A percentile compares a stretch with the other conserved stretches of the same genome.
Conservation (phyloP, 2,888 invertebrate species). For the Dendrolimus pini region DNA sequence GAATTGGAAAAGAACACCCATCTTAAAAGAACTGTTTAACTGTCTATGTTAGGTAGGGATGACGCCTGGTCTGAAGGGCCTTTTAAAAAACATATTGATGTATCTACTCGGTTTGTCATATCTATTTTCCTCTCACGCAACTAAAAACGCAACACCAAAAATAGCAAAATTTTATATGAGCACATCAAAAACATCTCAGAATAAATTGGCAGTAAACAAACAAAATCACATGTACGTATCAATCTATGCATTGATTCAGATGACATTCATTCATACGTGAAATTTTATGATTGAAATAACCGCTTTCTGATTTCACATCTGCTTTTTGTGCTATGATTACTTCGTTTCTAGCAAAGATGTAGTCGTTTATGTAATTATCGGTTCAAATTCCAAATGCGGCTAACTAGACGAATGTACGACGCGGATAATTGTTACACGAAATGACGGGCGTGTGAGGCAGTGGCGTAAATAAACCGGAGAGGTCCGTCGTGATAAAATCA, state of each 20-base stretch:
- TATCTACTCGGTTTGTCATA: no score
- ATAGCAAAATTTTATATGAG: no score
- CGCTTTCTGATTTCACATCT: neutral
- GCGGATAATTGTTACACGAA: neutral
- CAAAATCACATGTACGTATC: neutral
- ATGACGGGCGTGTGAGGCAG: neutral
- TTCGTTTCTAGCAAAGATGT: constrained; percentile 1
- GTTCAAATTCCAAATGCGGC: neutral
- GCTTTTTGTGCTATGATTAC: neutral
- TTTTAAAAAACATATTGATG: no score
- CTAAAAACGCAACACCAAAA: no score
- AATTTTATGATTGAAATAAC: neutral
- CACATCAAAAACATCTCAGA: neutral
- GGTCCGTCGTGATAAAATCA: no score
- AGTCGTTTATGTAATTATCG: constrained; percentile 2
- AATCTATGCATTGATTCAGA: neutral
- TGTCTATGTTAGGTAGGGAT: no score
- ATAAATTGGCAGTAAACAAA: neutral
- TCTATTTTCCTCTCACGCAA: no score
- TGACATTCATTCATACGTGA: neutral
- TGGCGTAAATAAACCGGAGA: no score
- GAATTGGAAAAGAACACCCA: no score
- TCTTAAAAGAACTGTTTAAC: no score
- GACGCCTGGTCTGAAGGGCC: no score
- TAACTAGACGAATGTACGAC: neutral